Evolutionary conservation across 2,888 invertebrate species (phyloP).

Genomic region (Clivina fossor): DNA sequence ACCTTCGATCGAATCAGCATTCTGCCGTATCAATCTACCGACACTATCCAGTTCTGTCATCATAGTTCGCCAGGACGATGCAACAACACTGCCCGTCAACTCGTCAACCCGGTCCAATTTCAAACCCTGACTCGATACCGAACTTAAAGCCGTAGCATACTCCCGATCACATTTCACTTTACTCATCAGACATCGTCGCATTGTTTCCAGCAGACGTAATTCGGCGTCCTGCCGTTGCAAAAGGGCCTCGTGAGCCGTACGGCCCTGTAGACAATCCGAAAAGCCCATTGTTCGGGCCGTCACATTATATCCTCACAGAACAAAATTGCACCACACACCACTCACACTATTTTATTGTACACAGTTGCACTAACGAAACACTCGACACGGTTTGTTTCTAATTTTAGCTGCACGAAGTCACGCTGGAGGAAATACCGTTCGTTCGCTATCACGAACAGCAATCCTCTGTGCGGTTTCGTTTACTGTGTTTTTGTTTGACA

Average conservation of each 20-base stretch:
- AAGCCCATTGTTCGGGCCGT: slow-evolving; percentile 68
- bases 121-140: slow-evolving; percentile 79
- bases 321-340: slow-evolving; percentile 9
- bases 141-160: slow-evolving; percentile 80
- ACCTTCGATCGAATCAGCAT: slow-evolving; percentile 82
- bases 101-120: slow-evolving; percentile 80
- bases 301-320: slow-evolving; percentile 23
- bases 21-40: slow-evolving; percentile 77
- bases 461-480: too few species aligned
- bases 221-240: slow-evolving; percentile 90
- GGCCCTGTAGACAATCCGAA: slow-evolving; percentile 82
- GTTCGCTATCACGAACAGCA: slow-evolving; percentile 15
- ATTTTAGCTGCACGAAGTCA: slow-evolving; percentile 14
- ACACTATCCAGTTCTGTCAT: slow-evolving; percentile 88
- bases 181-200: slow-evolving; percentile 81
- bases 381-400: slow-evolving; percentile 12
- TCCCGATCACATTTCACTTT: slow-evolving; percentile 92
- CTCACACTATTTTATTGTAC: neutral
- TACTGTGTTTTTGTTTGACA: slow-evolving; percentile 24
- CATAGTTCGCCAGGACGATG: slow-evolving; percentile 78
- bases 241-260: slow-evolving; percentile 88
- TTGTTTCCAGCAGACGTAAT: slow-evolving; percentile 86
- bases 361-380: neutral
- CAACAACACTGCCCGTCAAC: slow-evolving; percentile 69
- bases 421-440: slow-evolving; percentile 9